Percentiles rank a stretch among this genome's conserved stretches.
phyloP scores from a whole-genome alignment of 2,888 invertebrate species.

The Sarcophaga subvicina region DNA sequence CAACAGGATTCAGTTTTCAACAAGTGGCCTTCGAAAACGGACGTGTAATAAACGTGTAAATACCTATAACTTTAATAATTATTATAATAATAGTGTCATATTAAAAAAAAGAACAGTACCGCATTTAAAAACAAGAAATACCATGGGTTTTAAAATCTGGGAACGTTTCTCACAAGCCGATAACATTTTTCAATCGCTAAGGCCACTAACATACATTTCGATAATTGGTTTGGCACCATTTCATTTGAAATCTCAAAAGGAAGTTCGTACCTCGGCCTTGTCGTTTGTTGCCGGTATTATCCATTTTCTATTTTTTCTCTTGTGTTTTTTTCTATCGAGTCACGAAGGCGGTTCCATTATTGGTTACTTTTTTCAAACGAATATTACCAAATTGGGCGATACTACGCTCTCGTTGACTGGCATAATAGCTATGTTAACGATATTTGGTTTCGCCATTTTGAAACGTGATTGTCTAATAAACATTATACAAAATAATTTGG shows the following conservation, averaged over 20 bases:
- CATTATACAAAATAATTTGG: constrained; percentile 76
- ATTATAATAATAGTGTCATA: not conserved
- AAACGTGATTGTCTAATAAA: constrained; percentile 69
- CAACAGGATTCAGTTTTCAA: constrained; percentile 66
- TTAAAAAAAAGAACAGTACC: not conserved
- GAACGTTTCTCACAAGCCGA: constrained; percentile 78
- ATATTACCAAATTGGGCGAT: constrained; percentile 79
- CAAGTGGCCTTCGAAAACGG: constrained; percentile 67
- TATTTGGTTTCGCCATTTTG: constrained; percentile 77
- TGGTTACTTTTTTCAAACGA: constrained; percentile 80
- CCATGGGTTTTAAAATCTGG: constrained; percentile 76
- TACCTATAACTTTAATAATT: not conserved
- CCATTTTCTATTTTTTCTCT: constrained; percentile 77
- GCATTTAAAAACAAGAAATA: not conserved
- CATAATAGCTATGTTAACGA: constrained; percentile 78
- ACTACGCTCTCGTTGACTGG: constrained; percentile 77
- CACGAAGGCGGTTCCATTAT: constrained; percentile 79
- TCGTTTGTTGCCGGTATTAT: constrained; percentile 76
- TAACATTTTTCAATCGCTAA: constrained; percentile 79
- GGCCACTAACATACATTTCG: constrained; percentile 78
- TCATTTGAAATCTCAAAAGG: constrained; percentile 76
- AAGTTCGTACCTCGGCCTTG: constrained; percentile 77
- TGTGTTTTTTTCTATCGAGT: constrained; percentile 76
- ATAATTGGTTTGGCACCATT: constrained; percentile 79
- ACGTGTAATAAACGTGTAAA: constrained; percentile 28